These are phyloP conservation scores for Pemphigus obesinymphae DNA, from an alignment of 1,140 invertebrate genomes.

Conservation along the genomic window DNA sequence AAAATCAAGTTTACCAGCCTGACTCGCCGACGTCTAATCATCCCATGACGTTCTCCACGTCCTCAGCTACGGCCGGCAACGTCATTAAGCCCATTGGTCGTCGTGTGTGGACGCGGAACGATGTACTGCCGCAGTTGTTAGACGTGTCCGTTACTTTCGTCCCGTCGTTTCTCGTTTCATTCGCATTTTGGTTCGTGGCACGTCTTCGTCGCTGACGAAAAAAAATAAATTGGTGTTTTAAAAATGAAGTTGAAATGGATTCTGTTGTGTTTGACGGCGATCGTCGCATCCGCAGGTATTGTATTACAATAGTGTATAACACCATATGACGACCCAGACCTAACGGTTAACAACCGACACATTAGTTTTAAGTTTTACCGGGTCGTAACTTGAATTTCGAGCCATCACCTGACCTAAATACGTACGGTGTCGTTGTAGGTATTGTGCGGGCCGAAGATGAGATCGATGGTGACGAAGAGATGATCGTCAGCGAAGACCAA, in stretches of 20 bases:
- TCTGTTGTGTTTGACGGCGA: background rate
- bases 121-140: background rate
- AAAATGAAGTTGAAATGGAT: slow-evolving; percentile 30
- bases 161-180: background rate
- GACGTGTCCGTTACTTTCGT: slow-evolving; percentile 36
- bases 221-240: background rate
- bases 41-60: slow-evolving; percentile 35
- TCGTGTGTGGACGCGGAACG: background rate
- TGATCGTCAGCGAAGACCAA: slow-evolving; percentile 56
- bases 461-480: slow-evolving; percentile 55
- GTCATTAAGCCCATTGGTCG: slow-evolving; percentile 21
- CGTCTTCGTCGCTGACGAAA: too few species aligned
- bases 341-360: too few species aligned
- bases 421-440: background rate
- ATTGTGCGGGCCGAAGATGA: slow-evolving; percentile 9
- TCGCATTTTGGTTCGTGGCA: background rate
- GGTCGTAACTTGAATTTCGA: background rate
- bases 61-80: slow-evolving; percentile 29
- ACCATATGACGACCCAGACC: too few species aligned
- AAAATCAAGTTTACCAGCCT: slow-evolving; percentile 16
- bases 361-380: background rate
- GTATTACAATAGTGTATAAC: too few species aligned
- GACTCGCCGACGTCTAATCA: background rate
- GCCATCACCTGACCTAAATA: background rate
- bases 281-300: slow-evolving; percentile 1